phyloP scores from a whole-genome alignment of 35 echinoderm and acorn worm species.

The Apostichopus parvimensis region DNA sequence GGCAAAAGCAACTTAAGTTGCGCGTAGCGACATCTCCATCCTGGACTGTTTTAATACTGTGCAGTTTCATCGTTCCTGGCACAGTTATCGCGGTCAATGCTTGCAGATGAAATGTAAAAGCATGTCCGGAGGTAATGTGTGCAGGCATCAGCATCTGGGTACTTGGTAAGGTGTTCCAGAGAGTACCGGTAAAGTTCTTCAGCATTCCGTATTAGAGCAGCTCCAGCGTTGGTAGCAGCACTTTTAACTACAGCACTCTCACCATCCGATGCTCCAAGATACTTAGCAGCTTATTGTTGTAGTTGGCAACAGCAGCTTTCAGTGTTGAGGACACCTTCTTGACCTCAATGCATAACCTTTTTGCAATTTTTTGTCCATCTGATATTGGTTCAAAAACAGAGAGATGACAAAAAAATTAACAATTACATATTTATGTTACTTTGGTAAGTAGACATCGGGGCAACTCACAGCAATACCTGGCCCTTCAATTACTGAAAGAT shows the following conservation, averaged over 20 bases:
- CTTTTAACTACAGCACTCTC: slow-evolving; percentile 81
- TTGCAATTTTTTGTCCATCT: too few relatives aligned
- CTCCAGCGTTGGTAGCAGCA: slow-evolving; percentile 57
- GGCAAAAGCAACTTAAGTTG: slow-evolving; percentile 53
- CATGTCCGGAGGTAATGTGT: slow-evolving; percentile 59
- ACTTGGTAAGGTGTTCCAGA: slow-evolving; percentile 54
- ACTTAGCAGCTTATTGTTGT: neutral
- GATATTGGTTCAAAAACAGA: too few relatives aligned
- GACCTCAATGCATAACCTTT: too few relatives aligned
- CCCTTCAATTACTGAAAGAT: too few relatives aligned
- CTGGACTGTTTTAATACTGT: slow-evolving; percentile 36
- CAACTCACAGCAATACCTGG: too few relatives aligned
- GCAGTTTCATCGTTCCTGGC: slow-evolving; percentile 25
- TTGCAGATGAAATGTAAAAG: slow-evolving; percentile 58
- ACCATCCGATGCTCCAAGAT: slow-evolving; percentile 75
- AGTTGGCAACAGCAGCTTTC: too few relatives aligned
- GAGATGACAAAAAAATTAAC: too few relatives aligned
- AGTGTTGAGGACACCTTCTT: too few relatives aligned
- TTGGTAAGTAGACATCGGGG: too few relatives aligned
- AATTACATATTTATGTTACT: too few relatives aligned
- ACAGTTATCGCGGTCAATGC: slow-evolving; percentile 44
- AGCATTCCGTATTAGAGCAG: slow-evolving; percentile 68
- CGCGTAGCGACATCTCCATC: slow-evolving; percentile 41
- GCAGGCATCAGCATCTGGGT: slow-evolving; percentile 36
- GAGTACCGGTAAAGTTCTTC: slow-evolving; percentile 57